Percentiles rank a stretch among this genome's conserved stretches.
Conservation (phyloP, 2,888 invertebrate species). For the Netelia fuscicornis region DNA sequence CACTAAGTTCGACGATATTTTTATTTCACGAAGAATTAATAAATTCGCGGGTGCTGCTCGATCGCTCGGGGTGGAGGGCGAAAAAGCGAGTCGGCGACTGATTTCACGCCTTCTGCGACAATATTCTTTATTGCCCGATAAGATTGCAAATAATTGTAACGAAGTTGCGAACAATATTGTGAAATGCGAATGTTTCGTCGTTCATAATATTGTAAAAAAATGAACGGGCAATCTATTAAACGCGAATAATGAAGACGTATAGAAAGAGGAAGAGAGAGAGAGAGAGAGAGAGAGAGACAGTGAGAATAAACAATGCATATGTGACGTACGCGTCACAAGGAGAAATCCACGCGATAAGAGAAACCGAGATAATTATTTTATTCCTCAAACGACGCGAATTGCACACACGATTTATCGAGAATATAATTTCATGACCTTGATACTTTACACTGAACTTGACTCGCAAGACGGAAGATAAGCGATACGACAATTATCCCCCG, state of each 20-base stretch:
- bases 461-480: constrained; percentile 49
- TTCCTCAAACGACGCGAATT: neutral
- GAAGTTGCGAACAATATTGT: neutral
- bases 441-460: constrained; percentile 63
- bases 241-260: neutral
- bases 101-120: neutral
- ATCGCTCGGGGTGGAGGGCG: no score
- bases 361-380: neutral
- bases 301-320: neutral
- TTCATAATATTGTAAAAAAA: neutral
- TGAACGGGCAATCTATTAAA: neutral
- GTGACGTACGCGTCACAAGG: neutral
- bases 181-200: neutral
- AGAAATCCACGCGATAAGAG: neutral
- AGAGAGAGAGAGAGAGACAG: neutral
- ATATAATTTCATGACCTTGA: constrained; percentile 60
- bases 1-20: no score
- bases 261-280: neutral
- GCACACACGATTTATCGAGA: constrained; percentile 17
- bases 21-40: no score
- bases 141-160: neutral
- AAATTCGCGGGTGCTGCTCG: no score
- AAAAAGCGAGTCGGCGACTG: neutral
- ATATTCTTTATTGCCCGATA: neutral
- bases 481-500: constrained; percentile 49